phyloP scores from a whole-genome alignment of 2,797 vertebrate genomes.

The Poliocrania exsul region DNA sequence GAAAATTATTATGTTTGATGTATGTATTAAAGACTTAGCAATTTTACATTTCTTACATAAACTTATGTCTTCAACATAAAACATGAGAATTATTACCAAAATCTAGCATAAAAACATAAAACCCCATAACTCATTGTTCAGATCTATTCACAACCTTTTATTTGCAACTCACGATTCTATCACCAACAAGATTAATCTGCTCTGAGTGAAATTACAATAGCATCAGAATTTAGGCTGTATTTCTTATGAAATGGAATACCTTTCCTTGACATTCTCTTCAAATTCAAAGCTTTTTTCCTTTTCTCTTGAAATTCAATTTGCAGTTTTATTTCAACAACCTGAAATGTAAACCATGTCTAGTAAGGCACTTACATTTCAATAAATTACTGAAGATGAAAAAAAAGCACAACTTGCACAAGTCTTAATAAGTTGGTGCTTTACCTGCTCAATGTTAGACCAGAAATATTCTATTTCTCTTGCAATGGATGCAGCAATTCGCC shows the following conservation, averaged over 20 bases:
- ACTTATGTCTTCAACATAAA: background rate
- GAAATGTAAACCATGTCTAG: slow-evolving; percentile 14
- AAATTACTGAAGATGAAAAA: background rate
- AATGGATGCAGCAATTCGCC: slow-evolving; percentile 89
- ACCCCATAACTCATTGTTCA: rapidly evolving
- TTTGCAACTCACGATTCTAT: background rate
- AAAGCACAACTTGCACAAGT: background rate
- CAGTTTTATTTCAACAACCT: slow-evolving; percentile 95
- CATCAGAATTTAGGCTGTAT: background rate
- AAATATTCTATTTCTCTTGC: slow-evolving; percentile 92
- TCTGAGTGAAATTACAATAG: background rate
- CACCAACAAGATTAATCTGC: background rate
- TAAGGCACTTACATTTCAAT: background rate
- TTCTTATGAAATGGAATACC: slow-evolving; percentile 56
- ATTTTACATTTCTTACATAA: background rate
- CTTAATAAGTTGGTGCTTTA: background rate
- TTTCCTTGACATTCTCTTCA: slow-evolving; percentile 83
- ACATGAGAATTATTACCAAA: background rate
- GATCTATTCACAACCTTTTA: background rate
- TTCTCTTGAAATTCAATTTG: slow-evolving; percentile 92
- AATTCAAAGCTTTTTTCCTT: slow-evolving; percentile 83
- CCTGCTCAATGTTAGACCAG: slow-evolving; percentile 95
- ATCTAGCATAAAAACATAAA: background rate
- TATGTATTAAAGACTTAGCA: background rate
- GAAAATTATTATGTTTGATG: slow-evolving; percentile 49